Conservation (phyloP, 2,797 vertebrate genomes). For the Amniataba percoides region DNA sequence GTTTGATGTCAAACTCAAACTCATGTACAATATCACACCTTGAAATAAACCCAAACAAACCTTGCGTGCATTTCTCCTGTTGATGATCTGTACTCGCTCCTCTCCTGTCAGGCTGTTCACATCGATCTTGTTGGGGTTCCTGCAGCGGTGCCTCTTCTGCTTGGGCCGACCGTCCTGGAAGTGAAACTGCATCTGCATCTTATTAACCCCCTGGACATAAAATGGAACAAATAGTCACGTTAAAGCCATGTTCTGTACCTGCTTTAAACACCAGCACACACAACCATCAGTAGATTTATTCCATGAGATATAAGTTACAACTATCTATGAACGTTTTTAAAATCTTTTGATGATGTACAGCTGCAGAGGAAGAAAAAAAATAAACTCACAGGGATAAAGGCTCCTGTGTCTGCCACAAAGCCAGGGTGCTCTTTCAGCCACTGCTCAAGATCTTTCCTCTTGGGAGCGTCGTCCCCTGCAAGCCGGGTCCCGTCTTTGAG, state of each 20-base stretch:
- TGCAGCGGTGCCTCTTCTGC: slow-evolving; percentile 97
- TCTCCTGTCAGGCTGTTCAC: slow-evolving; percentile 98
- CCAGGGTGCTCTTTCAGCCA: slow-evolving; percentile 97
- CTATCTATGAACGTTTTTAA: background rate
- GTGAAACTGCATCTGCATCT: slow-evolving; percentile 93
- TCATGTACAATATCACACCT: background rate
- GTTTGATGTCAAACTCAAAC: background rate
- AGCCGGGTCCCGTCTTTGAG: slow-evolving; percentile 98
- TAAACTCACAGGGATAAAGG: slow-evolving; percentile 93
- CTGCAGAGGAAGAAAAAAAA: background rate
- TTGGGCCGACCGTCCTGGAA: slow-evolving; percentile 96
- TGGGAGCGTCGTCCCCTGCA: slow-evolving; percentile 96
- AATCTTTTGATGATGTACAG: background rate
- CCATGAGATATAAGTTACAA: background rate
- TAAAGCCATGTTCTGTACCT: background rate
- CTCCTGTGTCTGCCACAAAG: slow-evolving; percentile 96
- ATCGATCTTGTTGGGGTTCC: slow-evolving; percentile 98
- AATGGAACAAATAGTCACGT: background rate
- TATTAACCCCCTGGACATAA: slow-evolving; percentile 84
- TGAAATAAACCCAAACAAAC: slow-evolving; percentile 69
- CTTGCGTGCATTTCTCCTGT: slow-evolving; percentile 98
- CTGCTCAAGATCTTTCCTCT: slow-evolving; percentile 93
- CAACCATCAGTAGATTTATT: background rate
- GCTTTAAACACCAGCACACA: background rate
- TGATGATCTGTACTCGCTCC: slow-evolving; percentile 98